Evolutionary conservation across 1,140 invertebrate species (phyloP), one percentile per base, ranked within the genome.

Genomic region (Heliconius congener): DNA sequence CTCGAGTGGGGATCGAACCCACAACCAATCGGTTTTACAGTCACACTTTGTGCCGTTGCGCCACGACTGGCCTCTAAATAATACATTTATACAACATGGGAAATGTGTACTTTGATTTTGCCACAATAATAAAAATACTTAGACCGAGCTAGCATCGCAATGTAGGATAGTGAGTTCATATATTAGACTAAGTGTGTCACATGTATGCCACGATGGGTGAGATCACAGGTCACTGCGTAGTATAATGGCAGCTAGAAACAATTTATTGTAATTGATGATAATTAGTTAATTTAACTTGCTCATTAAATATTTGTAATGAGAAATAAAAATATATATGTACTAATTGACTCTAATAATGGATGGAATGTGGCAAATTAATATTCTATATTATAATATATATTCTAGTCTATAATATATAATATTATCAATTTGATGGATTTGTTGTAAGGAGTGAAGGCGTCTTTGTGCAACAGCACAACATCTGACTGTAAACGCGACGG

Each of bases 181-280:
- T 23, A 66, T 66, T 66, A 66, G 60, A 30, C 60, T 30, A 66
- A 66, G 60, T 66, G 27, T 66, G 60, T 66, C 60, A 66, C 60
- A 8, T 30, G 60, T 66, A 30, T 27, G 60, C 23, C 60, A 66
- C 60, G 60, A 16, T 30, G 60, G 13, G 9, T 27, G 60, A 66
- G 60, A 66, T 66, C 23, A 66, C 60, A 66, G 60, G 60, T 9
- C 60, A 66, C 60, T 66, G n/a, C 27, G 60, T n/a, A 66, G 11
- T 66, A 30, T 66, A 66, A 30, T 66, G 60, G 23, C 60, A 16
- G 13, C 23, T 66, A 66, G 27, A 16, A 66, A 27, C 13, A 66
- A 66, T 66, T 66, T 16, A 66, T 66, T 66, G 23, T 66, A 66
- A 66, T 66, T 66, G 60, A 66, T 66, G 60, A 6, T 30, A 66